phyloP scores from a whole-genome alignment of 2,888 invertebrate species.

The Sympetrum striolatum region DNA sequence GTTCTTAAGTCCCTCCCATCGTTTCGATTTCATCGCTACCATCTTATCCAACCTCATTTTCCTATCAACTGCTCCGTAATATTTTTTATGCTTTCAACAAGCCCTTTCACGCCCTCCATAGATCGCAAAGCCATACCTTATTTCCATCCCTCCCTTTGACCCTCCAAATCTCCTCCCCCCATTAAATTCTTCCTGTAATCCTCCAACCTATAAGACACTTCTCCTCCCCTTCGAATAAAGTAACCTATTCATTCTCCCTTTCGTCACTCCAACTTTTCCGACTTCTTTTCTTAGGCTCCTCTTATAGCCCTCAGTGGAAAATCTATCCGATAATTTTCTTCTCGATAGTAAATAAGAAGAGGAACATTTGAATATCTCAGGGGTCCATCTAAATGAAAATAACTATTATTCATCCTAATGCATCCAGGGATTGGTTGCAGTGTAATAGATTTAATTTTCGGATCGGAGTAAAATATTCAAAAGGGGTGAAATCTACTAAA shows the following conservation, averaged over 20 bases:
- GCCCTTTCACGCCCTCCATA: neutral
- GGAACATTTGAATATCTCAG: neutral
- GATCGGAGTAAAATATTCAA: neutral
- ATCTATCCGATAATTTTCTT: neutral
- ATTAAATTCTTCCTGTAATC: constrained; percentile 1
- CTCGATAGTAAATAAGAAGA: neutral
- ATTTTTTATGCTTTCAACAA: neutral
- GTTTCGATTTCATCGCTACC: neutral
- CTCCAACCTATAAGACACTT: neutral
- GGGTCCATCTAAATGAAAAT: neutral
- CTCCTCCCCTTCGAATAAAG: neutral
- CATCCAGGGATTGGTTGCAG: neutral
- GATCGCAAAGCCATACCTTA: neutral
- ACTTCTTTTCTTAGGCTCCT: neutral
- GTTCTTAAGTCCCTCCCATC: neutral
- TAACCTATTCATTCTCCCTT: neutral
- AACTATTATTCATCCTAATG: neutral
- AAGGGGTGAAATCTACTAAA: neutral
- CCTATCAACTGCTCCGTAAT: neutral
- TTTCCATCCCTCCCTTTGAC: neutral
- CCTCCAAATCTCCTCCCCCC: neutral
- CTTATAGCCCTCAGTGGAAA: neutral
- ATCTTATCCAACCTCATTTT: neutral
- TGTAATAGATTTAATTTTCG: neutral
- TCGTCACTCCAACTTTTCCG: neutral